Evolutionary conservation across 1,140 invertebrate species (phyloP).

Genomic region (Drosophila busckii): DNA sequence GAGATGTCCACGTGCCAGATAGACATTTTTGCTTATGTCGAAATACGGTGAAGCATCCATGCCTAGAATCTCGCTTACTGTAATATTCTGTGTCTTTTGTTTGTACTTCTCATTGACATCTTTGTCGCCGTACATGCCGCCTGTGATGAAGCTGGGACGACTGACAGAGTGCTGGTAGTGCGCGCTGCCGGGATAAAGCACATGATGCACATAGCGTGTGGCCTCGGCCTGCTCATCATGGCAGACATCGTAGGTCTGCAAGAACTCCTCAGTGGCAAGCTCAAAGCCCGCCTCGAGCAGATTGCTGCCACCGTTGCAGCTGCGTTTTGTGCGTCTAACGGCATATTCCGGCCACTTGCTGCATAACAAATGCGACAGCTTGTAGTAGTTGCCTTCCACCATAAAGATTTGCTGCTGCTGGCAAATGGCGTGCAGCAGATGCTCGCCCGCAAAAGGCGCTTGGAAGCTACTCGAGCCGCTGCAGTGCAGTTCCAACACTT

Average conservation of each 20-base stretch:
- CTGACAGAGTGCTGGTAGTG: slow-evolving; percentile 72
- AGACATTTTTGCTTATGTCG: slow-evolving; percentile 61
- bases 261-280: slow-evolving; percentile 48
- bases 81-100: slow-evolving; percentile 59
- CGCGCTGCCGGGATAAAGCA: slow-evolving; percentile 60
- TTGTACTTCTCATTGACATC: slow-evolving; percentile 75
- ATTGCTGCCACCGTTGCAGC: slow-evolving; percentile 66
- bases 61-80: slow-evolving; percentile 65
- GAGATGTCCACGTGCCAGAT: slow-evolving; percentile 83
- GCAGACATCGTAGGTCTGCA: slow-evolving; percentile 79
- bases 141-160: slow-evolving; percentile 62
- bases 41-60: slow-evolving; percentile 66
- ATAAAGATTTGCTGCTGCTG: slow-evolving; percentile 43
- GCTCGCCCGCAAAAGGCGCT: slow-evolving; percentile 29
- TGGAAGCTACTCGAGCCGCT: slow-evolving; percentile 26
- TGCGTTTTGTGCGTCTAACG: slow-evolving; percentile 57
- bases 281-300: slow-evolving; percentile 72
- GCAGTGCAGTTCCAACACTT: slow-evolving; percentile 62
- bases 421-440: slow-evolving; percentile 45
- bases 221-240: slow-evolving; percentile 69
- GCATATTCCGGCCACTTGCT: slow-evolving; percentile 54
- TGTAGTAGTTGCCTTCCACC: slow-evolving; percentile 39
- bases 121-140: slow-evolving; percentile 68
- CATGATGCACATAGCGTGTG: slow-evolving; percentile 79
- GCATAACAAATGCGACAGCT: slow-evolving; percentile 70